Conservation (phyloP, 2,113 vertebrate species). For the Proterorhinus semilunaris region DNA sequence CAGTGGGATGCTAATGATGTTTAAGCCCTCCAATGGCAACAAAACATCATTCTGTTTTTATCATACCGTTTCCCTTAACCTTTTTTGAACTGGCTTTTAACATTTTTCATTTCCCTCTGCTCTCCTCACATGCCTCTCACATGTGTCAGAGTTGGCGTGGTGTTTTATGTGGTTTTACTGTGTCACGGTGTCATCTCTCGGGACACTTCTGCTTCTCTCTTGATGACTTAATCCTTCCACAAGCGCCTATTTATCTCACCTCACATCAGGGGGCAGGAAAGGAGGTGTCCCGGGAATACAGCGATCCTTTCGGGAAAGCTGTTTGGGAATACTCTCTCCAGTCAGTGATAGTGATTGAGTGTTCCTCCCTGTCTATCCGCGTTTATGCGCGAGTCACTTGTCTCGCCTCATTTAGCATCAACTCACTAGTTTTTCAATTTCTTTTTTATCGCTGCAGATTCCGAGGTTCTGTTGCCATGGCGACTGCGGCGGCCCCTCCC, state of each 20-base stretch:
- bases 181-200: slow-evolving; percentile 43
- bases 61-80: not conserved
- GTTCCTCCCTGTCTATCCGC: slow-evolving; percentile 20
- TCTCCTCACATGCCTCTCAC: slow-evolving; percentile 18
- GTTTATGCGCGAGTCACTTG: slow-evolving; percentile 13
- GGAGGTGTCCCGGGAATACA: slow-evolving; percentile 28
- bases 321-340: slow-evolving; percentile 5
- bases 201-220: slow-evolving; percentile 44
- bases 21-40: not conserved
- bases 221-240: slow-evolving; percentile 55
- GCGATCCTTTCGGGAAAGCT: slow-evolving; percentile 17
- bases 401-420: slow-evolving; percentile 25
- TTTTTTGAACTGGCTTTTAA: not conserved
- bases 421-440: slow-evolving; percentile 29
- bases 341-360: slow-evolving; percentile 20
- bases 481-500: slow-evolving; percentile 52
- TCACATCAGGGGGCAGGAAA: slow-evolving; percentile 17
- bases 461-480: slow-evolving; percentile 64
- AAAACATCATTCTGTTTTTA: not conserved
- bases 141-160: slow-evolving; percentile 33
- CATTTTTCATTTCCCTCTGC: not conserved
- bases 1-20: no score
- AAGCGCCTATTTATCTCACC: slow-evolving; percentile 50
- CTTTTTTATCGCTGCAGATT: slow-evolving; percentile 49
- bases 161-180: slow-evolving; percentile 44